Evolutionary conservation across 2,797 vertebrate genomes (phyloP), one percentile per base, ranked within the genome.

Genomic region (Sebastes matsubarae): DNA sequence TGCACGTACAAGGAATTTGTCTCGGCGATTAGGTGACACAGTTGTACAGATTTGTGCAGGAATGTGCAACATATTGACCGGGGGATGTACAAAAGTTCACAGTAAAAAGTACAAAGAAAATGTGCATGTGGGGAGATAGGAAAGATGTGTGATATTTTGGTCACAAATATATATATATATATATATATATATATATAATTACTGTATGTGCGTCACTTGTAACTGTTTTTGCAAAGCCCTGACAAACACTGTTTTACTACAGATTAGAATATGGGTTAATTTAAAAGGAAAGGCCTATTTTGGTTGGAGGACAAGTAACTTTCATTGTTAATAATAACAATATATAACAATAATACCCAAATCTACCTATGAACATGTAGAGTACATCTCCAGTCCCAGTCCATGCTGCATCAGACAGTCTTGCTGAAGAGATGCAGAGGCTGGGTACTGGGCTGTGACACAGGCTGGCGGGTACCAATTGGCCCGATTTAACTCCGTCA

Each of bases 401-500:
- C 30, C 57, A 32, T 38, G 42, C 30, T 50, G 36, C 30, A 67
- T 65, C 27, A 72, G 32, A 63, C 14, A n/a, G 9, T 8, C 8
- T 18, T 2, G 60, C 60, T 63, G 75, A 65, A 64, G 22, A 46
- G 22, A 20, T 59, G 38, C n/a, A 50, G 18, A 80, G 52, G 72
- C 59, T 29, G 61, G 18, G 29, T 8, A 66, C 69, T 61, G 64
- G 59, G 60, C 65, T 72, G 50, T 82, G 69, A 77, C 57, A 68
- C 11, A 66, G 64, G 24, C 57, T 27, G 22, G 30, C 55, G 68
- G 27, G 25, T 46, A 66, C 59, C 55, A 78, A 68, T 69, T 36
- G 57, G 30, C 58, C 63, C 61, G 58, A 81, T 68, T 77, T 63
- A 69, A 16, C 50, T 79, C 38, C 10, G 36, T 55, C 63, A 80